A percentile compares a stretch with the other conserved stretches of the same genome.
Conservation (phyloP, 2,888 invertebrate species). For the Agapostemon virescens region DNA sequence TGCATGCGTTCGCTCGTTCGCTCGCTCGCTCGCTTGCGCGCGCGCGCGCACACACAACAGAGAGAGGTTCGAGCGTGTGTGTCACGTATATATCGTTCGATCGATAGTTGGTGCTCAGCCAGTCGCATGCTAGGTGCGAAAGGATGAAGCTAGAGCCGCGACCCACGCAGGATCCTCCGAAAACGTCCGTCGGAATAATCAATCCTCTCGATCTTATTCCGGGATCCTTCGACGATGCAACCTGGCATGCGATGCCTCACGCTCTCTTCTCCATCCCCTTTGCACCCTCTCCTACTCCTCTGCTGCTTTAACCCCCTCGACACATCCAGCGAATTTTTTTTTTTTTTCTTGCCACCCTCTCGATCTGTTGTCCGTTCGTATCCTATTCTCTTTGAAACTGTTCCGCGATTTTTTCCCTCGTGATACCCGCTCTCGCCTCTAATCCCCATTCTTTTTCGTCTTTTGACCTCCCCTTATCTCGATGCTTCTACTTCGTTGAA, state of each 20-base stretch:
- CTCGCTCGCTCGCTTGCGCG: background rate
- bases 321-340: slow-evolving; percentile 18
- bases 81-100: slow-evolving; percentile 59
- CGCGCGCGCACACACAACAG: background rate
- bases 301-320: background rate
- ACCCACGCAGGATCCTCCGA: slow-evolving; percentile 51
- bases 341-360: slow-evolving; percentile 37
- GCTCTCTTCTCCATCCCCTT: background rate
- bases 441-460: slow-evolving; percentile 25
- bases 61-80: slow-evolving; percentile 46
- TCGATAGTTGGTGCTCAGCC: slow-evolving; percentile 63
- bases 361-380: slow-evolving; percentile 25
- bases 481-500: slow-evolving; percentile 50
- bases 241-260: background rate
- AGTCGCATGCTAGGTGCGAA: slow-evolving; percentile 58
- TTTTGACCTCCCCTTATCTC: slow-evolving; percentile 48
- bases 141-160: slow-evolving; percentile 52
- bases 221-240: slow-evolving; percentile 27
- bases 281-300: background rate
- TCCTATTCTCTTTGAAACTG: slow-evolving; percentile 42
- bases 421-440: slow-evolving; percentile 31
- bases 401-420: background rate
- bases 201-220: slow-evolving; percentile 49
- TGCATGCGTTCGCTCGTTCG: slow-evolving; percentile 19
- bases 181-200: slow-evolving; percentile 32